A percentile compares a stretch with the other conserved stretches of the same genome.
Evolutionary conservation across 2,113 vertebrate genomes (phyloP).

Genomic region (Anolis sagrei): DNA sequence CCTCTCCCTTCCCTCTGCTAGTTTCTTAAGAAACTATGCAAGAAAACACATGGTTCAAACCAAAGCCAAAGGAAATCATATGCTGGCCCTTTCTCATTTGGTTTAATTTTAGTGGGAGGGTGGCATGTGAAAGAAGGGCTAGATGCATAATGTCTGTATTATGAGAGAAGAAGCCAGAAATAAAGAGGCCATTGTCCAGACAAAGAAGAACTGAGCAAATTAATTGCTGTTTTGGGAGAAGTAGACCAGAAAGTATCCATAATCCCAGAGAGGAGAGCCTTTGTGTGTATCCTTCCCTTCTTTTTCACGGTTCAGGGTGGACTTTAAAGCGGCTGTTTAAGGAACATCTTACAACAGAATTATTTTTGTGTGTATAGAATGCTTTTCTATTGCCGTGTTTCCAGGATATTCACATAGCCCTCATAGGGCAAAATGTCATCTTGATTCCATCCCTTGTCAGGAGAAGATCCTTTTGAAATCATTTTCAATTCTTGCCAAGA

Average conservation of each 20-base stretch:
- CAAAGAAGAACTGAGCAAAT: neutral
- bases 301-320: slow-evolving; percentile 5
- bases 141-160: neutral
- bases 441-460: too few relatives aligned
- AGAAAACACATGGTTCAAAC: neutral
- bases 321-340: neutral
- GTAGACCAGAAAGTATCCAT: slow-evolving; percentile 1
- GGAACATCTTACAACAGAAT: neutral
- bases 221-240: neutral
- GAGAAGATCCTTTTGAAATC: too few relatives aligned
- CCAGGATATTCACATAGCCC: too few relatives aligned
- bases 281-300: neutral
- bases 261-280: neutral
- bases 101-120: neutral
- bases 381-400: too few relatives aligned
- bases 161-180: neutral
- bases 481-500: too few relatives aligned
- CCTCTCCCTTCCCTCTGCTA: too few relatives aligned
- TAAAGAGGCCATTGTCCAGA: neutral
- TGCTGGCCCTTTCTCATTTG: neutral
- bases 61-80: neutral
- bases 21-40: neutral
- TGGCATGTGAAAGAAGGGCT: neutral
- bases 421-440: too few relatives aligned
- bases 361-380: neutral